Percentiles rank a stretch among this genome's conserved stretches.
phyloP scores from a whole-genome alignment of 1,140 invertebrate species.

The Eupristina koningsbergeri region DNA sequence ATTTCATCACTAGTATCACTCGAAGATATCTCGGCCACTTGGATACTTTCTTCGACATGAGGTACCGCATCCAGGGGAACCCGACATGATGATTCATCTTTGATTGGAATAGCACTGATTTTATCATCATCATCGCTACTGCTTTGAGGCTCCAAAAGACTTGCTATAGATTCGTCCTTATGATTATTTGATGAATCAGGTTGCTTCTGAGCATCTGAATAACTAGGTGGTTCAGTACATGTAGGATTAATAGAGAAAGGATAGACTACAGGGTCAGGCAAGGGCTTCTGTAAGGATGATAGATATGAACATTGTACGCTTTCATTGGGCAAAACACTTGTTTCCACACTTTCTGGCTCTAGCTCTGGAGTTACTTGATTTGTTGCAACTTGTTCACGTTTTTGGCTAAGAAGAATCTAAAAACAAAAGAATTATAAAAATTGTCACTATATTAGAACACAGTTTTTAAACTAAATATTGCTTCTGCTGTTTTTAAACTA shows the following conservation, averaged over 20 bases:
- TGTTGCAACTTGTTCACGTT: slow-evolving; percentile 53
- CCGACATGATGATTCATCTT: slow-evolving; percentile 7
- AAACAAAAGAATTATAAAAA: not conserved
- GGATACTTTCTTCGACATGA: slow-evolving; percentile 56
- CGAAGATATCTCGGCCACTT: slow-evolving; percentile 66
- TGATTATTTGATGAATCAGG: slow-evolving; percentile 54
- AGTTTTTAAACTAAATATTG: too few species aligned
- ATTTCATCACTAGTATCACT: slow-evolving; percentile 57
- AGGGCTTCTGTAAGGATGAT: not conserved
- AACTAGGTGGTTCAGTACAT: not conserved
- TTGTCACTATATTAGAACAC: too few species aligned
- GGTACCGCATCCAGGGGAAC: not conserved
- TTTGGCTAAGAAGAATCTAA: slow-evolving; percentile 63
- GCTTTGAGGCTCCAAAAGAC: not conserved
- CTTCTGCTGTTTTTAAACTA: too few species aligned
- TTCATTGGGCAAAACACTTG: not conserved
- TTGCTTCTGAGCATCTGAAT: slow-evolving; percentile 47
- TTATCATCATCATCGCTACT: not conserved
- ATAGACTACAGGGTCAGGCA: not conserved
- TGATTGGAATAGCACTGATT: not conserved
- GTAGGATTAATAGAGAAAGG: not conserved
- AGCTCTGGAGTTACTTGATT: slow-evolving; percentile 45
- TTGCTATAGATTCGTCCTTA: not conserved
- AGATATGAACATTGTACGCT: not conserved
- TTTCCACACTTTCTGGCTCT: not conserved